phyloP scores from a whole-genome alignment of 2,888 invertebrate genomes.

The Sinhomidia bicolor region DNA sequence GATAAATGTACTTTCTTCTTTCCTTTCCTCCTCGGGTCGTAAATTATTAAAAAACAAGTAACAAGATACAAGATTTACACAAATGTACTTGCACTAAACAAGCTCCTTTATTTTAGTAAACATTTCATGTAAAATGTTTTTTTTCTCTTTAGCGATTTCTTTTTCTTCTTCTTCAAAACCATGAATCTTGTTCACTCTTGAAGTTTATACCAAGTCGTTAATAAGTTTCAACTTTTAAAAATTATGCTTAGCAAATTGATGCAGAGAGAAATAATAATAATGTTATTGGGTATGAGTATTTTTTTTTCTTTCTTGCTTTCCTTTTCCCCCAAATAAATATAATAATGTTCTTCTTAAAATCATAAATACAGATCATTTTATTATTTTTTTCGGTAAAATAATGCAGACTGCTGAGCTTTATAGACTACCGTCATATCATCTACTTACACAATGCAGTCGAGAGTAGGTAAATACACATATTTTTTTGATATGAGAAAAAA shows the following conservation, averaged over 20 bases:
- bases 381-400: slow-evolving; percentile 13
- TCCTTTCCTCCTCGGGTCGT: background rate
- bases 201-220: too few species aligned
- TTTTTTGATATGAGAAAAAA: too few species aligned
- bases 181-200: background rate
- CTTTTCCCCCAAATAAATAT: too few species aligned
- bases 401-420: background rate
- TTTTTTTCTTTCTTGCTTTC: too few species aligned
- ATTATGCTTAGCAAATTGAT: too few species aligned
- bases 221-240: too few species aligned
- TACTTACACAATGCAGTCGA: background rate
- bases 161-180: background rate
- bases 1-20: background rate
- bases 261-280: too few species aligned
- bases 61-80: background rate
- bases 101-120: slow-evolving; percentile 27
- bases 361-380: background rate
- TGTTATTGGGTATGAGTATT: too few species aligned
- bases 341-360: background rate
- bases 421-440: background rate
- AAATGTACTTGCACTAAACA: background rate
- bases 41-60: slow-evolving; percentile 16
- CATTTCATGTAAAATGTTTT: background rate
- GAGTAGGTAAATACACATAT: too few species aligned
- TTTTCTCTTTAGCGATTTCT: background rate